Evolutionary conservation across 2,113 vertebrate genomes (phyloP).

Genomic region (Leucoraja erinaceus): DNA sequence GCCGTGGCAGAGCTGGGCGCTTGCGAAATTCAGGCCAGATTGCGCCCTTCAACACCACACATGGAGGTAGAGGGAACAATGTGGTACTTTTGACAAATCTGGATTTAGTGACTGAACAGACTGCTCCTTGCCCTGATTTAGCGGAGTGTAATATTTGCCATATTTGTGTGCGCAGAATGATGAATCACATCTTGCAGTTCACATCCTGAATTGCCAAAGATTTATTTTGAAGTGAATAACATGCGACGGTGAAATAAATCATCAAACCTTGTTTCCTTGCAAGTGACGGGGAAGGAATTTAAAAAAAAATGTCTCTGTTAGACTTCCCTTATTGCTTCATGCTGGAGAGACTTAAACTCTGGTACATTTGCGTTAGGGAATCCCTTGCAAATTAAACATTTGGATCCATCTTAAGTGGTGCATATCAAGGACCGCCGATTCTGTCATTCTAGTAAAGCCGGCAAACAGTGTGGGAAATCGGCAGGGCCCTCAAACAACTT

Average conservation of each 20-base stretch:
- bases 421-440: background rate
- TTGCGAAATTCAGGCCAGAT: background rate
- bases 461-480: background rate
- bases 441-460: background rate
- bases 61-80: background rate
- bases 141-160: background rate
- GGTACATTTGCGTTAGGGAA: background rate
- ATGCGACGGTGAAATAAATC: background rate
- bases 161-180: background rate
- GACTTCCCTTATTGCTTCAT: background rate
- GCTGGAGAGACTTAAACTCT: background rate
- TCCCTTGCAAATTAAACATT: background rate
- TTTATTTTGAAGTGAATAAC: constrained; percentile 1
- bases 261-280: background rate
- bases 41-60: background rate
- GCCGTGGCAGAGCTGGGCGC: background rate
- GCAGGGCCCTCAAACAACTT: too few relatives aligned
- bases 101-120: background rate
- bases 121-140: background rate
- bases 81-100: background rate
- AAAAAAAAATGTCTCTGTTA: background rate
- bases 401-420: background rate
- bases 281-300: background rate
- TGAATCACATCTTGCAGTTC: background rate
- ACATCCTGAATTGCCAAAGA: background rate